Percentiles rank a stretch among this genome's conserved stretches.
phyloP scores from a whole-genome alignment of 2,113 vertebrate genomes.

The Capreolus pygargus region DNA sequence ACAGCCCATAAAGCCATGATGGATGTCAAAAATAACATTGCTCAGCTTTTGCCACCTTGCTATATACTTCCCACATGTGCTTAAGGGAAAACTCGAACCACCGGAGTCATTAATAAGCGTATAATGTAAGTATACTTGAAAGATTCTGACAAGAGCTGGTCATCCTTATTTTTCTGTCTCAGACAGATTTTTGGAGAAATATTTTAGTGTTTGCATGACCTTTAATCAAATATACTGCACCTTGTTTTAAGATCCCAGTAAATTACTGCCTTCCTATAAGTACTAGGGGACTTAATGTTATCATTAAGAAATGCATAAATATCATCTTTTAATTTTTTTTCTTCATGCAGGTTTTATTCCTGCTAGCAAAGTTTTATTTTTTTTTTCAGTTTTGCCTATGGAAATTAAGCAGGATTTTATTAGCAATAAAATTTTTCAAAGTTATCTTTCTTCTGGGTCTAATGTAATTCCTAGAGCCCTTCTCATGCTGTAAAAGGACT shows the following conservation, averaged over 20 bases:
- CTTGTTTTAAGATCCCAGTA: conserved; percentile 16
- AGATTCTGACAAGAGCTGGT: conserved; percentile 32
- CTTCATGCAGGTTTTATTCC: conserved; percentile 10
- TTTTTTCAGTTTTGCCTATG: neutral
- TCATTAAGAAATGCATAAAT: conserved; percentile 54
- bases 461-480: conserved; percentile 11
- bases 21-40: conserved; percentile 49
- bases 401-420: conserved; percentile 58
- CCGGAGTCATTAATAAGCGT: conserved; percentile 52
- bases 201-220: conserved; percentile 51
- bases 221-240: conserved; percentile 53
- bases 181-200: conserved; percentile 22
- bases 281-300: neutral
- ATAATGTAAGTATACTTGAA: conserved; percentile 27
- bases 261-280: neutral
- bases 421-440: conserved; percentile 41
- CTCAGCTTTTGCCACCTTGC: neutral
- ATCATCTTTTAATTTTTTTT: conserved; percentile 22
- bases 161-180: conserved; percentile 25
- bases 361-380: neutral
- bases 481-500: neutral
- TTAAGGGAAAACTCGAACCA: conserved; percentile 30
- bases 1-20: conserved; percentile 37
- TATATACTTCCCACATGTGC: conserved; percentile 22
- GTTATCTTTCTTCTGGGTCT: conserved; percentile 52